Evolutionary conservation across 30 jellyfish, hydroid and myxozoan genomes (phyloP).

Genomic region (Clytia hemisphaerica): DNA sequence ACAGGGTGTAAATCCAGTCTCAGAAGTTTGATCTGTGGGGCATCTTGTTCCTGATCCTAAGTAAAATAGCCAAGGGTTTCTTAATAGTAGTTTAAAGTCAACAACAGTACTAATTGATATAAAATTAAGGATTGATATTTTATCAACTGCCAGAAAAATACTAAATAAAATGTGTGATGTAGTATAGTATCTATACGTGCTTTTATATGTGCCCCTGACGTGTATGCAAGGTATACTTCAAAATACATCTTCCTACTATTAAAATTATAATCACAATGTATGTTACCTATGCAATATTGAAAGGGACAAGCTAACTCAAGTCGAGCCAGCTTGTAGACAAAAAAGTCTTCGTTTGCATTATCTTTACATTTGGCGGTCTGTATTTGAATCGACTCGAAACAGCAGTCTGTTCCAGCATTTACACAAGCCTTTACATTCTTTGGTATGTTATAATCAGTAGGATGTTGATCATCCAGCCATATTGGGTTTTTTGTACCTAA

Average conservation of each 20-base stretch:
- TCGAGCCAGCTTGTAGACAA: slow-evolving; percentile 33
- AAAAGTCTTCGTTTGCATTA: slow-evolving; percentile 21
- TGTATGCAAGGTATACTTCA: no score
- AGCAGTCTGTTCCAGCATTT: slow-evolving; percentile 21
- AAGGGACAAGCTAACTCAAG: slow-evolving; percentile 42
- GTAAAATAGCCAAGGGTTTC: not conserved
- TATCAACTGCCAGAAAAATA: no score
- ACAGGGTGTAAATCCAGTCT: slow-evolving; percentile 61
- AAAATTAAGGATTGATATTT: no score
- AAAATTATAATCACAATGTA: no score
- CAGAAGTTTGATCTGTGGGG: slow-evolving; percentile 48
- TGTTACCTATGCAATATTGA: slow-evolving; percentile 64
- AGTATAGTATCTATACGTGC: no score
- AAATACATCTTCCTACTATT: no score
- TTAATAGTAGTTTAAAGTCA: no score
- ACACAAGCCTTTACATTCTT: slow-evolving; percentile 44
- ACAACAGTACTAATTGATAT: no score
- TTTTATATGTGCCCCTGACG: no score
- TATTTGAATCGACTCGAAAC: slow-evolving; percentile 34
- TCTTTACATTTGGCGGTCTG: slow-evolving; percentile 32
- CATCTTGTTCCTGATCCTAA: slow-evolving; percentile 51
- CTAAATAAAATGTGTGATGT: no score
- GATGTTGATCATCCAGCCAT: slow-evolving; percentile 48
- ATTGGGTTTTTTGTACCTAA: slow-evolving; percentile 52
- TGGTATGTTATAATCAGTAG: slow-evolving; percentile 19